A percentile compares a stretch with the other conserved stretches of the same genome.
phyloP scores from a whole-genome alignment of 2,888 invertebrate genomes.

The Diadegma fenestrale region DNA sequence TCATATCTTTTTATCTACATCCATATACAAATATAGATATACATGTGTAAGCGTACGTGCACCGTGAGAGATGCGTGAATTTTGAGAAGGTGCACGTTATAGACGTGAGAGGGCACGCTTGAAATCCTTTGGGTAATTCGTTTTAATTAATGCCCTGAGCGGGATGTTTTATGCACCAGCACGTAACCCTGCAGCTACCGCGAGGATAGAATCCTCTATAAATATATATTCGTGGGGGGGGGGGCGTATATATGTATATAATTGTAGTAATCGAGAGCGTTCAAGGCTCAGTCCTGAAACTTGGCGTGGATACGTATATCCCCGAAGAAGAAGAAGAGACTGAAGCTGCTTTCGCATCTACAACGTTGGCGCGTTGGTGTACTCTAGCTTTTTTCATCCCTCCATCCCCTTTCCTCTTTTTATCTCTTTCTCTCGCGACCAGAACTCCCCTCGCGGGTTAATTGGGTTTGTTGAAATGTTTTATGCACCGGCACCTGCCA shows the following conservation, averaged over 20 bases:
- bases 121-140: constrained; percentile 73
- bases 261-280: constrained; percentile 58
- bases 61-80: constrained; percentile 35
- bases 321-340: constrained; percentile 40
- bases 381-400: constrained; percentile 29
- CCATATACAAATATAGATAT: not conserved
- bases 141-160: constrained; percentile 73
- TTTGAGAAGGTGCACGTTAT: constrained; percentile 42
- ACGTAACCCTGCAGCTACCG: constrained; percentile 65
- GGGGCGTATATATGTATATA: not conserved
- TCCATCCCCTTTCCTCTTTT: not conserved
- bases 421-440: not conserved
- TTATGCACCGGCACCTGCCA: constrained; percentile 68
- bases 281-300: constrained; percentile 56
- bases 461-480: constrained; percentile 69
- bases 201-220: constrained; percentile 18
- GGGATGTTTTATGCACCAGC: constrained; percentile 72
- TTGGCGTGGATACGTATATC: constrained; percentile 49
- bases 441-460: constrained; percentile 53
- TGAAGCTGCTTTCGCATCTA: constrained; percentile 10
- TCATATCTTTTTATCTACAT: not conserved
- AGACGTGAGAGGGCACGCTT: constrained; percentile 51
- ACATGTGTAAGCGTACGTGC: not conserved
- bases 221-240: not conserved
- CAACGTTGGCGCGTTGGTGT: constrained; percentile 23